Conservation (phyloP, 2,113 vertebrate species). For the Cariama cristata region DNA sequence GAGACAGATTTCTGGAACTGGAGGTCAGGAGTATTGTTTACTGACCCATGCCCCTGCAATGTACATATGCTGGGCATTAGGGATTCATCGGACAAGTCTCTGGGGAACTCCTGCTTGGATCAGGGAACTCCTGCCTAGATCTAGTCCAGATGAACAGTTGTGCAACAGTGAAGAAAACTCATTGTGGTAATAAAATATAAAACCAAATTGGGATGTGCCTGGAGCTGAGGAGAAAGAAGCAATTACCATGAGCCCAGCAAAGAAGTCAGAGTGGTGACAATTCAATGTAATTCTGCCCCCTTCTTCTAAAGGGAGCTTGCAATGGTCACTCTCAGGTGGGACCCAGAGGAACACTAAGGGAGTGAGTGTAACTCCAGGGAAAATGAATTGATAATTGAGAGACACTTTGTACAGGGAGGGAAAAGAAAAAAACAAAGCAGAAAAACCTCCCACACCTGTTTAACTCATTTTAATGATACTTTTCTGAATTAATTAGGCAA, state of each 20-base stretch:
- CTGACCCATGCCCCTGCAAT: neutral
- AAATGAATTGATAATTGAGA: neutral
- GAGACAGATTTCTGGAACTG: neutral
- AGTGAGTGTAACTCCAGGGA: neutral
- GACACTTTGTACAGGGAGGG: fast-evolving
- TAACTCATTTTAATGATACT: neutral
- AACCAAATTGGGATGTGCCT: neutral
- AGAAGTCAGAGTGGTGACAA: neutral
- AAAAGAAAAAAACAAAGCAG: neutral
- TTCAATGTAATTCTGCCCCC: neutral
- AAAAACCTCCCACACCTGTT: neutral
- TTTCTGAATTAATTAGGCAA: neutral
- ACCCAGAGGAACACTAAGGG: neutral
- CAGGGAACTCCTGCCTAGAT: neutral
- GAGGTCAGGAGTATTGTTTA: neutral
- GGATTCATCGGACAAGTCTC: fast-evolving
- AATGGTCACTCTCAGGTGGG: neutral
- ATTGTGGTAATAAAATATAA: neutral
- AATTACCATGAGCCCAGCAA: neutral
- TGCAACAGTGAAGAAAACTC: neutral
- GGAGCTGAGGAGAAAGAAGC: neutral
- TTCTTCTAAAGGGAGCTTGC: neutral
- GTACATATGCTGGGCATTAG: neutral
- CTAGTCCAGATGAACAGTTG: neutral
- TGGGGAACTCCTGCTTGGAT: no score